Evolutionary conservation across 2,797 vertebrate species (phyloP).

Genomic region (Tinamus major): DNA sequence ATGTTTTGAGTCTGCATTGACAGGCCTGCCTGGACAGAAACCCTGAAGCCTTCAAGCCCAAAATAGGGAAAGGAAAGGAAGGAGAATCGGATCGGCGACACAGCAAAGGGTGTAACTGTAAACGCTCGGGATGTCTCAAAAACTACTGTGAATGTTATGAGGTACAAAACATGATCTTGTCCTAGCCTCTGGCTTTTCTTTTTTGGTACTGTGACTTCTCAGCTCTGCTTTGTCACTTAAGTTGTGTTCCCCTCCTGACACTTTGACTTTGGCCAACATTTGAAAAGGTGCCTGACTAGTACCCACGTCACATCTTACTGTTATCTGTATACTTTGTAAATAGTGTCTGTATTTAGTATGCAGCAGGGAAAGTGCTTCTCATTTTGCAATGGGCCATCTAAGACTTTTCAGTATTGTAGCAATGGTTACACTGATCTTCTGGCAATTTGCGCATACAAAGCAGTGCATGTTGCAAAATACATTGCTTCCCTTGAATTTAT

Average conservation of each 20-base stretch:
- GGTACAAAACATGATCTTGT: conserved; percentile 76
- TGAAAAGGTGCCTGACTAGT: neutral
- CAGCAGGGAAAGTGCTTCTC: neutral
- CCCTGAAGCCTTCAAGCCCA: conserved; percentile 98
- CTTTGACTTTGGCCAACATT: neutral
- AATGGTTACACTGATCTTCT: neutral
- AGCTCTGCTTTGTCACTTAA: neutral
- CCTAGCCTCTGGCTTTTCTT: neutral
- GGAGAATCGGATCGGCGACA: conserved; percentile 96
- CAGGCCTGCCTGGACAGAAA: conserved; percentile 98
- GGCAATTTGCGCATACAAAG: neutral
- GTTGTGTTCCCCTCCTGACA: neutral
- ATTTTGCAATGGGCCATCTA: neutral
- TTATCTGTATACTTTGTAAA: neutral
- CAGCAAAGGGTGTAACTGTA: conserved; percentile 99
- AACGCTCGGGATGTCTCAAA: conserved; percentile 96
- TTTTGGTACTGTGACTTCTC: neutral
- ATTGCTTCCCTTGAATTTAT: neutral
- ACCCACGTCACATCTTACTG: neutral
- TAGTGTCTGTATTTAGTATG: neutral
- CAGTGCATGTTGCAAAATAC: neutral
- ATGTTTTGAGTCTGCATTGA: conserved; percentile 51
- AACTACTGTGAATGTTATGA: conserved; percentile 99
- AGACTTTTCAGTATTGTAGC: neutral
- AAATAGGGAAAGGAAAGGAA: conserved; percentile 98